A percentile compares a stretch with the other conserved stretches of the same genome.
Evolutionary conservation across 2,888 invertebrate species (phyloP).

Genomic region (Philonicus albiceps): DNA sequence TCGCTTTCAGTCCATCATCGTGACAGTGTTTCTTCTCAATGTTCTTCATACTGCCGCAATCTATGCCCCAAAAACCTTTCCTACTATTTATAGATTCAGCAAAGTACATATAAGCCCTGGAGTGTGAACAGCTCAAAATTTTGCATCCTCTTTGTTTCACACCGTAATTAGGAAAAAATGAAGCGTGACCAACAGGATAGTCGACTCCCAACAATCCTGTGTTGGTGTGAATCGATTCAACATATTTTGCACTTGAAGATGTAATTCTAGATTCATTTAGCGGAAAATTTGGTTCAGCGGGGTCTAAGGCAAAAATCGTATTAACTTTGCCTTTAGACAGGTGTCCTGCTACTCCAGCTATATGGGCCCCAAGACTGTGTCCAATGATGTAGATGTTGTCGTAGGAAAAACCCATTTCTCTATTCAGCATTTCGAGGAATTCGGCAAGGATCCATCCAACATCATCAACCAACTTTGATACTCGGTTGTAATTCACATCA

Average conservation of each 20-base stretch:
- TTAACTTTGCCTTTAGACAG: neutral
- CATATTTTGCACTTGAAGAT: neutral
- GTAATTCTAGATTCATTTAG: neutral
- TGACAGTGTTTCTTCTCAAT: neutral
- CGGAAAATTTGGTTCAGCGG: constrained; percentile 2
- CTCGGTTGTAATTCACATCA: neutral
- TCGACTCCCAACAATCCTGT: neutral
- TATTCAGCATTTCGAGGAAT: neutral
- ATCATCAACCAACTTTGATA: neutral
- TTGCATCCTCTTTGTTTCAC: constrained; percentile 60
- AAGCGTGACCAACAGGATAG: constrained; percentile 59
- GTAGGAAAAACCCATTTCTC: neutral
- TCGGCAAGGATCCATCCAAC: neutral
- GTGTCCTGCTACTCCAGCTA: neutral
- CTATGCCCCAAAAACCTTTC: constrained; percentile 38
- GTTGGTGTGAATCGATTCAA: constrained; percentile 32
- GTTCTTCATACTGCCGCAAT: neutral
- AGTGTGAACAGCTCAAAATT: constrained; percentile 58
- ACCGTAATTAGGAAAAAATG: constrained; percentile 64
- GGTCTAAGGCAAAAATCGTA: constrained; percentile 32
- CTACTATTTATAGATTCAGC: constrained; percentile 45
- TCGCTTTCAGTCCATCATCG: constrained; percentile 43
- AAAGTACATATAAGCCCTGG: constrained; percentile 54
- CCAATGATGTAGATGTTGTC: constrained; percentile 5
- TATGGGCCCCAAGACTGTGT: constrained; percentile 18